Base-by-base conservation (phyloP, 2,888 invertebrate species). In the Meloe dianella region DNA sequence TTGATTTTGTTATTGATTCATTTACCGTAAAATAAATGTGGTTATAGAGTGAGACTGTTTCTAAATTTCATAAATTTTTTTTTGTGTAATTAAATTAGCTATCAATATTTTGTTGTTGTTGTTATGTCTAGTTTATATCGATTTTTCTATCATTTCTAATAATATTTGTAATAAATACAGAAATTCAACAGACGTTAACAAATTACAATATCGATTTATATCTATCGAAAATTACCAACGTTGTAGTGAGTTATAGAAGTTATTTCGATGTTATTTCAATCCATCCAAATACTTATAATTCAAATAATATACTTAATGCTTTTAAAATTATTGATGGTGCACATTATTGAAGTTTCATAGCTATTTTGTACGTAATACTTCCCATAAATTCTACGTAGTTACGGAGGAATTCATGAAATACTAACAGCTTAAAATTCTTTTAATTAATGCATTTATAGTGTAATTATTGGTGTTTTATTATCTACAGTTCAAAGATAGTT, bases 171-270 rank as follows among this genome's bases (percentile, higher is more conserved):
- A 12, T 35, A 35, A 4, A 35, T 35, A 4, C 4, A 35, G 12
- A 6, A 41, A 41, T 41, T 6, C n/a, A 17, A 41, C n/a, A 17
- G 17, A n/a, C n/a, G 6, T 1, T n/a, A 41, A 47, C 20, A 47
- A 47, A 47, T 47, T 47, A 47, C 47, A 47, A n/a, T 47, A 47
- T 20, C n/a, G 47, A 47, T 47, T 8, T 9, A 20, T 47, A 47
- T 20, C 9, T 47, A 47, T 20, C 20, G n/a, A 20, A 47, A 47
- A 35, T 35, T 35, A 41, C 17, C 20, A 9, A 10, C 10, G 47
- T 6, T 20, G 20, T 17, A 2, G 1, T n/a, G 47, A 47, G n/a
- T 20, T 47, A 47, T 47, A 20, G 47, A 20, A 20, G 20, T 20
- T 20, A 47, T 47, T 47, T 9, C 9, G 20, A 20, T 47, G 20